Base-by-base conservation (phyloP, 1,140 invertebrate genomes). In the Pseudomyrmex flavicornis region DNA sequence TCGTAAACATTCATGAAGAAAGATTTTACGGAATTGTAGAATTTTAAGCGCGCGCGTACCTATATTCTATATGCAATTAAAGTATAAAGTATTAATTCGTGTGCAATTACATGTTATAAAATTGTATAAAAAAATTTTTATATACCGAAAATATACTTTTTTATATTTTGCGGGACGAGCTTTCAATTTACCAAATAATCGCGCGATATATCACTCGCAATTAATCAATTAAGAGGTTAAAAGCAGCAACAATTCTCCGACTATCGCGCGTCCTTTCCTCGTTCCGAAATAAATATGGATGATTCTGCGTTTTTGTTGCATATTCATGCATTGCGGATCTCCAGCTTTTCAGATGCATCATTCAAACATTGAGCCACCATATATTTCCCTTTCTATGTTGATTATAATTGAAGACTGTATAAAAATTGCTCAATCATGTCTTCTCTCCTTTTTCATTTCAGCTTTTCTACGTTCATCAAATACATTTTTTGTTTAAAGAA, bases 221-320 rank as follows among this genome's bases (percentile, higher is more conserved):
- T 80, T 80, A 80, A 72, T 80, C 66, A 70, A 80, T 80, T 80
- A 80, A 80, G 46, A 80, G 54, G 15, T 80, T 72, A 61, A 80
- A 80, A 80, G 54, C 65, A 79, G 10, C 35, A 48, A 35, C 35
- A n/a, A 59, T 70, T 72, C 65, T 80, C 46, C 66, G 8, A 15
- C 22, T 26, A 59, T 61, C 44, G 44, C 66, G 52, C 35, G 17
- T 35, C 59, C 54, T 59, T 54, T 17, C n/a, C 66, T 58, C 54
- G 44, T 12, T 13, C 22, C 46, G 44, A 80, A 61, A 80, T 80
- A 72, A 80, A 80, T 70, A 80, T 80, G 76, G 76, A 80, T 80
- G 76, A 80, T 70, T 80, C 44, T 61, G 76, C 76, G 56, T 80
- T 80, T 80, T 80, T 70, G 22, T 54, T 72, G 76, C 66, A 80